Evolutionary conservation across 2,113 vertebrate species (phyloP).

Genomic region (Uria aalge): DNA sequence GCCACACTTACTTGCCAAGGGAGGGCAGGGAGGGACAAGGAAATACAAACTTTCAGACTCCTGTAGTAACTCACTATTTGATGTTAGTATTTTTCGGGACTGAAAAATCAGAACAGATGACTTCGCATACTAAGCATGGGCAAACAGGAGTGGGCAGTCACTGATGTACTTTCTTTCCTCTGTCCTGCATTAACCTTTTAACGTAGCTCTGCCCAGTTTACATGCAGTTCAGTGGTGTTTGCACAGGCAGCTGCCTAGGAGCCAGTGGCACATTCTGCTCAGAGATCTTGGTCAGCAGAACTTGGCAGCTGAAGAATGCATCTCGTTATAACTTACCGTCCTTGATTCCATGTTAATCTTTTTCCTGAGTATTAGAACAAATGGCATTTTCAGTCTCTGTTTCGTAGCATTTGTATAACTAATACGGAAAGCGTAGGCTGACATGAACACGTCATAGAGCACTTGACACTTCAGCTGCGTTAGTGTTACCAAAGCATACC

Average conservation of each 20-base stretch:
- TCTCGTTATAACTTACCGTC: not conserved
- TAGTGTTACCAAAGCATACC: no score
- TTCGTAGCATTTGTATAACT: not conserved
- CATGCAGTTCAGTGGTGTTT: not conserved
- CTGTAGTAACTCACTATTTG: not conserved
- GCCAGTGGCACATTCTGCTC: not conserved
- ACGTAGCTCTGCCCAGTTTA: not conserved
- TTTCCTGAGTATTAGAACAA: not conserved
- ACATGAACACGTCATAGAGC: rapidly evolving
- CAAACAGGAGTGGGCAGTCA: not conserved
- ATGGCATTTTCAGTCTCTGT: not conserved
- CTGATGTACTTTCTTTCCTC: not conserved
- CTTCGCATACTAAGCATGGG: not conserved
- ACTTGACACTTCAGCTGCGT: not conserved
- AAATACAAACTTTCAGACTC: not conserved
- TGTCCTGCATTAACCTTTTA: not conserved
- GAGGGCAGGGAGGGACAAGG: not conserved
- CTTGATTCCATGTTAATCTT: not conserved
- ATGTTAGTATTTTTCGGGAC: not conserved
- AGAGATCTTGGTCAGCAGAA: not conserved
- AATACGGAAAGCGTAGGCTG: not conserved
- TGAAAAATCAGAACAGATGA: not conserved
- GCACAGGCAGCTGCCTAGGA: not conserved
- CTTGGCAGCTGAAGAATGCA: not conserved
- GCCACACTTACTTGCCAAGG: not conserved